Conservation (phyloP, 2,797 vertebrate species). For the Psittacula echo region DNA sequence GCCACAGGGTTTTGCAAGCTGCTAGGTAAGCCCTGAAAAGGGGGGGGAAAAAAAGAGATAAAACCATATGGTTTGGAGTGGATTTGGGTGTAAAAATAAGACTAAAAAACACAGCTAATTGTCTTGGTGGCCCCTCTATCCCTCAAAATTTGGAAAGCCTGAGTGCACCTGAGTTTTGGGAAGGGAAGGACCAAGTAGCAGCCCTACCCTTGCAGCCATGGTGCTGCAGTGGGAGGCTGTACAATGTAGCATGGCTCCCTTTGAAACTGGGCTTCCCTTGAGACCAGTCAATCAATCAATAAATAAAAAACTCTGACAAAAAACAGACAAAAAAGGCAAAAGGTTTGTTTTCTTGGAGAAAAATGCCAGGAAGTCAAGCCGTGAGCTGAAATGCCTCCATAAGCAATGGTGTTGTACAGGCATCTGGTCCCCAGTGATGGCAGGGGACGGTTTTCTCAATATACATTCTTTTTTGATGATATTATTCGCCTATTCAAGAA, state of each 20-base stretch:
- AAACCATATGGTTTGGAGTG: not conserved
- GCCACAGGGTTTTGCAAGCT: not conserved
- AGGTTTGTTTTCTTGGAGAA: not conserved
- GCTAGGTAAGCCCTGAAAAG: not conserved
- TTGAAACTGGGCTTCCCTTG: not conserved
- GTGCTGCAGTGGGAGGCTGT: not conserved
- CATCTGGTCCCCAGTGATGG: not conserved
- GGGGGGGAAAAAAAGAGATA: fast-evolving
- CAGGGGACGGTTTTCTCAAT: not conserved
- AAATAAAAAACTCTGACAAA: not conserved
- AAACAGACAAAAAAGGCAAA: not conserved
- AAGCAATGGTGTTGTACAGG: not conserved
- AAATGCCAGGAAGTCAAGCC: not conserved
- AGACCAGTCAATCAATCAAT: not conserved
- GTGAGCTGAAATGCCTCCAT: not conserved
- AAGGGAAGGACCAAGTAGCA: not conserved
- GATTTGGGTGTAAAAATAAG: not conserved
- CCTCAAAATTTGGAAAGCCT: not conserved
- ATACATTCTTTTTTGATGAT: not conserved
- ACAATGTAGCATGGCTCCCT: fast-evolving
- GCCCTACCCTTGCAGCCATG: not conserved
- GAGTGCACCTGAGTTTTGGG: not conserved
- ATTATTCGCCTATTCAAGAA: not conserved
- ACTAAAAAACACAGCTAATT: fast-evolving
- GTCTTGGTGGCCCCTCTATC: not conserved